Evolutionary conservation across 2,888 invertebrate species (phyloP).

Genomic region (Peribatodes rhomboidaria): DNA sequence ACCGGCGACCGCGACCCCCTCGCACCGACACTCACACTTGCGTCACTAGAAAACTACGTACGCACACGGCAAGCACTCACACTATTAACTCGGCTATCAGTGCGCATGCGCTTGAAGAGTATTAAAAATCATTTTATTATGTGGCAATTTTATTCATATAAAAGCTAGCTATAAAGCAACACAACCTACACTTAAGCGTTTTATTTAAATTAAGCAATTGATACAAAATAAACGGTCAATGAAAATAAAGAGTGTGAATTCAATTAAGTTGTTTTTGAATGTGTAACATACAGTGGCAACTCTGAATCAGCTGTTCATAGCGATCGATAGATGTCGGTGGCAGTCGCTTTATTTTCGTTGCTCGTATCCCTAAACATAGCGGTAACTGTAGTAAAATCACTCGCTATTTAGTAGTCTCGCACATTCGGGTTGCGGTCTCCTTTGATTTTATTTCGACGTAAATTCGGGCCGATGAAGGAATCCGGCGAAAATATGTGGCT

Average conservation of each 20-base stretch:
- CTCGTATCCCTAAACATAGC: conserved; percentile 63
- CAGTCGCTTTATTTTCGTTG: conserved; percentile 83
- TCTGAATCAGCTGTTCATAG: conserved; percentile 73
- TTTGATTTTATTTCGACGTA: conserved; percentile 66
- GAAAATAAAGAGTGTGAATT: background rate
- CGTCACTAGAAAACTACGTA: conserved; percentile 43
- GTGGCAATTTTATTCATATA: conserved; percentile 21
- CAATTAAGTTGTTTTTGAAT: background rate
- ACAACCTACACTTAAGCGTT: conserved; percentile 3
- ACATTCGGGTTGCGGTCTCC: conserved; percentile 70
- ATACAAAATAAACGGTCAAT: background rate
- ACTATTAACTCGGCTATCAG: conserved; percentile 35
- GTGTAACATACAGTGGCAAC: conserved; percentile 62
- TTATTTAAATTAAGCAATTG: background rate
- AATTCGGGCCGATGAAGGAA: conserved; percentile 72
- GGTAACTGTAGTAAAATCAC: conserved; percentile 83
- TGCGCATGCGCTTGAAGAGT: conserved; percentile 46
- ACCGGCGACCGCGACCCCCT: conserved; percentile 61
- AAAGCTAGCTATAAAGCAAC: conserved; percentile 15
- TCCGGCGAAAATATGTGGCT: conserved; percentile 62
- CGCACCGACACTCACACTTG: conserved; percentile 53
- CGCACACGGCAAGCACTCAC: conserved; percentile 41
- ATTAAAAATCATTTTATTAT: background rate
- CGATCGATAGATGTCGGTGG: conserved; percentile 86
- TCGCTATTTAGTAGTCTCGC: conserved; percentile 68